These are phyloP conservation scores for Gyps fulvus DNA, from an alignment of 2,113 vertebrate species.

Conservation along the genomic window DNA sequence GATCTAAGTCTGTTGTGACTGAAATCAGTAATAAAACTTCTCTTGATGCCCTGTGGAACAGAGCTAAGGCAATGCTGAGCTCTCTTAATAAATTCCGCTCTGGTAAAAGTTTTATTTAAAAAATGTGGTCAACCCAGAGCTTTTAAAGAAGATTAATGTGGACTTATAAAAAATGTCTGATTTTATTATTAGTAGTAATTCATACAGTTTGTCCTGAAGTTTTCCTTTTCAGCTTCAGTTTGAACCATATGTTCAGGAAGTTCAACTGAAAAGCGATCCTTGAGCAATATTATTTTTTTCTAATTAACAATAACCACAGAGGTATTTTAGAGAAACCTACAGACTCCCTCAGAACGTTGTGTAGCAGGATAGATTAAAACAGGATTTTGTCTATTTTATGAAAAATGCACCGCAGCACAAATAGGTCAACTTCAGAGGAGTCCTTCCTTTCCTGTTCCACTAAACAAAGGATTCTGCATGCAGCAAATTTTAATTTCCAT, in stretches of 20 bases:
- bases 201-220: slow-evolving; percentile 64
- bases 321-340: slow-evolving; percentile 38
- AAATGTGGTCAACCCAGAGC: slow-evolving; percentile 46
- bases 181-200: slow-evolving; percentile 65
- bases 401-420: slow-evolving; percentile 33
- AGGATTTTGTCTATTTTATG: slow-evolving; percentile 47
- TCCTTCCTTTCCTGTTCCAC: not conserved
- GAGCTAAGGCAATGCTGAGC: slow-evolving; percentile 20
- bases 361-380: slow-evolving; percentile 30
- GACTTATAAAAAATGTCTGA: slow-evolving; percentile 66
- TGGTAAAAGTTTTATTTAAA: slow-evolving; percentile 60
- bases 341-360: slow-evolving; percentile 9
- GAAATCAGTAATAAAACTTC: slow-evolving; percentile 42
- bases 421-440: slow-evolving; percentile 34
- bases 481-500: not conserved
- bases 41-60: slow-evolving; percentile 16
- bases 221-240: slow-evolving; percentile 67
- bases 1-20: slow-evolving; percentile 38
- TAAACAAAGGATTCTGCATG: not conserved
- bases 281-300: slow-evolving; percentile 64
- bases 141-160: slow-evolving; percentile 63
- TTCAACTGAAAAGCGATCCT: slow-evolving; percentile 63
- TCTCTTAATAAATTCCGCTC: slow-evolving; percentile 56
- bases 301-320: slow-evolving; percentile 65
- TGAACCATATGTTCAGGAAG: slow-evolving; percentile 73